These are phyloP conservation scores for Chrysotoxum bicinctum DNA, from an alignment of 2,888 invertebrate species.

Conservation along the genomic window DNA sequence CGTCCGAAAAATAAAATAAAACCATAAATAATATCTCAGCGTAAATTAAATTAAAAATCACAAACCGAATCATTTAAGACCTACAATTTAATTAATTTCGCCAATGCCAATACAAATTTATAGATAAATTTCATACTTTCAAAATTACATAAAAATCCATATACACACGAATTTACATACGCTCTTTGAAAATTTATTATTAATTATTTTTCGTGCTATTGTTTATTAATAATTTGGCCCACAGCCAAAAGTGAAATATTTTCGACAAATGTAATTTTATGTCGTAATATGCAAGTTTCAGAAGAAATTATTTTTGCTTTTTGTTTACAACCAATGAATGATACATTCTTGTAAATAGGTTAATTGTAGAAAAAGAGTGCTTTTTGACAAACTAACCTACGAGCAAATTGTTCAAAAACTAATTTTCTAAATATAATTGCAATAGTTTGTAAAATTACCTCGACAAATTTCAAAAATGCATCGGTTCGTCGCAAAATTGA, in stretches of 20 bases:
- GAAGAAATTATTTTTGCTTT: neutral
- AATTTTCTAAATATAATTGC: neutral
- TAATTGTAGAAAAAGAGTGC: neutral
- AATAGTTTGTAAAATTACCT: neutral
- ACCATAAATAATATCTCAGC: neutral
- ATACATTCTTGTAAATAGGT: neutral
- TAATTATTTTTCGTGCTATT: neutral
- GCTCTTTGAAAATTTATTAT: neutral
- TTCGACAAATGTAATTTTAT: neutral
- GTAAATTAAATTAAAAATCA: neutral
- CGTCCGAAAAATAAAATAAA: neutral
- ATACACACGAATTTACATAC: neutral
- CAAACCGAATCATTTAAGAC: neutral
- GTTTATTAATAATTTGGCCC: constrained; percentile 1
- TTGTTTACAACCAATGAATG: too few relatives aligned
- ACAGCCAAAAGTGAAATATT: neutral
- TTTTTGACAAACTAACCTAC: neutral
- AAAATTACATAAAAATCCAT: neutral
- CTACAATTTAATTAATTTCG: neutral
- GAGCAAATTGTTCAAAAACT: too few relatives aligned
- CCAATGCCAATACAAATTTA: neutral
- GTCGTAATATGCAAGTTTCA: neutral
- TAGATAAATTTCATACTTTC: neutral
- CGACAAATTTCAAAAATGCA: neutral
- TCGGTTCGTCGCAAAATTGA: neutral